Percentiles rank a stretch among this genome's conserved stretches.
These are phyloP conservation scores for Mythimna loreyi DNA, from an alignment of 2,888 invertebrate species.

Conservation along the genomic window DNA sequence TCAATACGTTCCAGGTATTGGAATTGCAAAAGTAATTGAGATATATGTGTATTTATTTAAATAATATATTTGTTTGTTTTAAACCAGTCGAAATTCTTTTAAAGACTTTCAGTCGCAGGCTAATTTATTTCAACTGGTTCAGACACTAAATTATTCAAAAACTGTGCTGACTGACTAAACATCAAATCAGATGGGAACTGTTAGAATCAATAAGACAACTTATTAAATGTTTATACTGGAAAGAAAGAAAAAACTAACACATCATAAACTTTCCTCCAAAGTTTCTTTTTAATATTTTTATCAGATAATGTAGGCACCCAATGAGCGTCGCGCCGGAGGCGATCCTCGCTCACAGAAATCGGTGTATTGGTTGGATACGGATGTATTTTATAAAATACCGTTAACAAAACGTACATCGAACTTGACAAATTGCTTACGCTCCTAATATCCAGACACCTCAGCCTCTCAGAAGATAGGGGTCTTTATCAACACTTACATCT, in stretches of 20 bases:
- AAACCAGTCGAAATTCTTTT: not conserved
- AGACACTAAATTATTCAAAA: not conserved
- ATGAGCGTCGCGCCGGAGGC: slow-evolving; percentile 66
- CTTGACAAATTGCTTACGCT: slow-evolving; percentile 90
- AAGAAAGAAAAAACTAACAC: slow-evolving; percentile 37
- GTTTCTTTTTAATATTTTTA: slow-evolving; percentile 51
- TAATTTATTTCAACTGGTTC: not conserved
- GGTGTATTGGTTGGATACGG: slow-evolving; percentile 60
- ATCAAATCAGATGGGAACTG: not conserved
- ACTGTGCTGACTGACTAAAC: not conserved
- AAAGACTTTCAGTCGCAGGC: not conserved
- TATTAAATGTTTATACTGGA: slow-evolving; percentile 17
- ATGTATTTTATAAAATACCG: slow-evolving; percentile 76
- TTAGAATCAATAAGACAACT: slow-evolving; percentile 1
- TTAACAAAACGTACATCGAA: slow-evolving; percentile 86
- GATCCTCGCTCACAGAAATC: slow-evolving; percentile 69
- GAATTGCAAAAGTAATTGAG: slow-evolving; percentile 76
- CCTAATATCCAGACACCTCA: slow-evolving; percentile 88
- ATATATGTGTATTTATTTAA: slow-evolving; percentile 70
- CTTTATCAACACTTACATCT: slow-evolving; percentile 84
- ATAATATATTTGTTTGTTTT: not conserved
- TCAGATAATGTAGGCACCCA: slow-evolving; percentile 59
- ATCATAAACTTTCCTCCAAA: slow-evolving; percentile 30
- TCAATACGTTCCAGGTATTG: slow-evolving; percentile 70
- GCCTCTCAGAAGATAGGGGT: slow-evolving; percentile 79